These are phyloP conservation scores for Hymenochirus boettgeri DNA, from an alignment of 2,113 vertebrate genomes.

Conservation along the genomic window DNA sequence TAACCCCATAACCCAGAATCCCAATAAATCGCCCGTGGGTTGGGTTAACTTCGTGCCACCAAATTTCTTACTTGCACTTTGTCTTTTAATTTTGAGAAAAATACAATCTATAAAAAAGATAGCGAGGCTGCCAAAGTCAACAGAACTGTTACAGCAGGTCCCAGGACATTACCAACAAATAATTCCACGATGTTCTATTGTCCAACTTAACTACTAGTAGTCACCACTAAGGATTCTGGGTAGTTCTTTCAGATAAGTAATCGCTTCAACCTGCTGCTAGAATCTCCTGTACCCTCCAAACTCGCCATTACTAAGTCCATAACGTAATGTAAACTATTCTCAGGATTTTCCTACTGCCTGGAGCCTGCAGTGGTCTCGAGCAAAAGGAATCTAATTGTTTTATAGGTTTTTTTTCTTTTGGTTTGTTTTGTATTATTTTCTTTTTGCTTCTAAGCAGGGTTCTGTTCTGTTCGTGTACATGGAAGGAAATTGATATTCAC, in stretches of 20 bases:
- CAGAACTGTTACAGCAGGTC: too few species aligned
- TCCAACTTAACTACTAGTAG: too few species aligned
- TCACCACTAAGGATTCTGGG: constrained; percentile 8
- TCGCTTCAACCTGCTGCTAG: constrained; percentile 38
- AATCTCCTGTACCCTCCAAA: constrained; percentile 23
- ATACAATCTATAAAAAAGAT: too few species aligned
- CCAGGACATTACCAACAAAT: too few species aligned
- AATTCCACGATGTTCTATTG: too few species aligned
- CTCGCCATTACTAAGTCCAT: constrained; percentile 29
- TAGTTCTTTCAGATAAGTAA: constrained; percentile 21
- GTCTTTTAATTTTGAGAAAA: too few species aligned
- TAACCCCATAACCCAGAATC: too few species aligned
- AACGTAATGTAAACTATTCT: constrained; percentile 38
- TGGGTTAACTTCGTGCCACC: too few species aligned
- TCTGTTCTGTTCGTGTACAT: constrained; percentile 18
- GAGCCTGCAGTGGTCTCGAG: constrained; percentile 9
- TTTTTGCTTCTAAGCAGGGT: constrained; percentile 16
- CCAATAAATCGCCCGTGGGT: too few species aligned
- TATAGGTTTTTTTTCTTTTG: not conserved
- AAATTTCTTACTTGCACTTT: too few species aligned
- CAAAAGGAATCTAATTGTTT: constrained; percentile 24
- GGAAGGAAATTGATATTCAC: constrained; percentile 17
- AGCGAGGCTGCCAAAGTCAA: too few species aligned
- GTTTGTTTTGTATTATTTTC: not conserved
- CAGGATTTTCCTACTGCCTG: constrained; percentile 36